Evolutionary conservation across 2,113 vertebrate genomes (phyloP), one percentile per base, ranked within the genome.

Genomic region (Thomomys bottae): DNA sequence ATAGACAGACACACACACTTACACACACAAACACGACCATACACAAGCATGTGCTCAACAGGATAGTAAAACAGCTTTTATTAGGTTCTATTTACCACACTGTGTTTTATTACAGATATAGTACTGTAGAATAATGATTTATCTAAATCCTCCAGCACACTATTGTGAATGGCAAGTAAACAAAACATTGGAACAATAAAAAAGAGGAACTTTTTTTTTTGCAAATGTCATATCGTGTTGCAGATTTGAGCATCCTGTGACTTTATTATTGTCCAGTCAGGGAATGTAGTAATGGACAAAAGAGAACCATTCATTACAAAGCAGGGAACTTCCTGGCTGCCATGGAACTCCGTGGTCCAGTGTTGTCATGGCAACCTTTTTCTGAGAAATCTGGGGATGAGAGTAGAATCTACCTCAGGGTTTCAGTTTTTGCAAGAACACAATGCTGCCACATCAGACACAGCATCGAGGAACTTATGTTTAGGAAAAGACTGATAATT

Each of bases 331-430:
- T 30, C 38, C 66, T 34, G 42, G 84, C 63, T 94, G 63, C 83
- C 79, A 15, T n/a, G 84, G 45, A 84, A 76, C 36, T 45, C 88
- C 83, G 66, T 82, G 90, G 66, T 78, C 21, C 23, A 6, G 34
- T 66, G 95, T 94, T 94, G 89, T 80, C 76, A 95, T 95, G 71
- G 94, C 89, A 30, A 7, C 81, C 93, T 67, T 88, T 85, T 93
- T 61, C 67, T 75, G 66, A 57, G 87, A 71, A 88, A 92, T 94
- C 89, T 70, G 42, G 36, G 45, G 49, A 75, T 66, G 42, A 45
- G 30, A 57, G 32, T 86, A 90, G 42, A 71, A 88, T 84, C 64
- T 91, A 82, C 54, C 64, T 15, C 36, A 85, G 28, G 28, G 88
- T 87, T 95, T 86, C 78, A 63, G 70, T n/a, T 24, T 87, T 68